These are phyloP conservation scores for Thymelicus lineola DNA, from an alignment of 2,888 invertebrate genomes.

Conservation along the genomic window DNA sequence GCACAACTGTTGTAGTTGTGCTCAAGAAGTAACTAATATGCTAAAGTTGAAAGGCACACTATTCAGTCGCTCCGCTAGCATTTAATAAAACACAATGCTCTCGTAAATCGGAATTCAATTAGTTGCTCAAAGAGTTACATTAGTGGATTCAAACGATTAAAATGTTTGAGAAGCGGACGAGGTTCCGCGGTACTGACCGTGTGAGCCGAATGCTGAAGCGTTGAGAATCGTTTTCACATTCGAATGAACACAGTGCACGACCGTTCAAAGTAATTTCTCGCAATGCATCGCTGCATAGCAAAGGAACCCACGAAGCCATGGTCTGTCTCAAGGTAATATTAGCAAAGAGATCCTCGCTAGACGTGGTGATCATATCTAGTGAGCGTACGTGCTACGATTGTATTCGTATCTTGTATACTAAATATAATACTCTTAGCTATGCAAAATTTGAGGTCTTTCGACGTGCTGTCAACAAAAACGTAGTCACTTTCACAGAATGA, in stretches of 20 bases:
- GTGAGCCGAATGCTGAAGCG: constrained; percentile 17
- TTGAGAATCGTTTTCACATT: constrained; percentile 24
- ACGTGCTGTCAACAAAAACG: too few species aligned
- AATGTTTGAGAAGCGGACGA: constrained; percentile 8
- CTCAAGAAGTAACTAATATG: constrained; percentile 2
- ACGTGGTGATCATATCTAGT: too few species aligned
- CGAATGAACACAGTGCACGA: constrained; percentile 18
- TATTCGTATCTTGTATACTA: too few species aligned
- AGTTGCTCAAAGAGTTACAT: constrained; percentile 25
- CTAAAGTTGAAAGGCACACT: not conserved
- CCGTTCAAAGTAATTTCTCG: constrained; percentile 8
- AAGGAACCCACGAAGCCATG: not conserved
- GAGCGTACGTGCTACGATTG: too few species aligned
- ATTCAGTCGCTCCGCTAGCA: not conserved
- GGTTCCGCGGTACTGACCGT: constrained; percentile 11
- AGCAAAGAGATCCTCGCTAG: not conserved
- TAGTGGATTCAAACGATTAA: constrained; percentile 23
- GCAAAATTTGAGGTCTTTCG: too few species aligned
- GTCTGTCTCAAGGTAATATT: not conserved
- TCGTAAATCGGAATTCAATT: constrained; percentile 18
- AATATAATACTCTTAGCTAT: too few species aligned
- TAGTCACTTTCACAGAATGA: too few species aligned
- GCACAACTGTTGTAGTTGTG: not conserved
- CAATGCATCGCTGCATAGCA: not conserved
- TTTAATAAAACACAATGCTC: constrained; percentile 10